Percentiles rank a stretch among this genome's conserved stretches.
phyloP scores from a whole-genome alignment of 2,888 invertebrate species.

The Psylliodes chrysocephalus region DNA sequence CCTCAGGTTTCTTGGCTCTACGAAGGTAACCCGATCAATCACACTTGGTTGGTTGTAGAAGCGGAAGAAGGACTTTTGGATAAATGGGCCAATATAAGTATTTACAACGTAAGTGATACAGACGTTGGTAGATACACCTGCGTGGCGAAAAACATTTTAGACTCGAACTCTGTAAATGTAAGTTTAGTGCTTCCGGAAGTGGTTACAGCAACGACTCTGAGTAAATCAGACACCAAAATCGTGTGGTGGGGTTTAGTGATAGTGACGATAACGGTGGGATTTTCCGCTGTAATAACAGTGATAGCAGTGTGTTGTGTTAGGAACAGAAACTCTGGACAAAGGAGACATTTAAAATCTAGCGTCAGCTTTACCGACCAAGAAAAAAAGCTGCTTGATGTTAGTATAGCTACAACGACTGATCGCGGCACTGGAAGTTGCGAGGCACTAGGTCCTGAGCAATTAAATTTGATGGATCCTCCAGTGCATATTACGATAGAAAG shows the following conservation, averaged over 20 bases:
- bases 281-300: constrained; percentile 70
- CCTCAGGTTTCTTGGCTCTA: constrained; percentile 86
- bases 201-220: constrained; percentile 81
- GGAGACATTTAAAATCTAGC: constrained; percentile 80
- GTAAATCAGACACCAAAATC: constrained; percentile 77
- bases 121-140: constrained; percentile 90
- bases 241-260: constrained; percentile 78
- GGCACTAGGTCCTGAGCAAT: constrained; percentile 69
- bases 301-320: constrained; percentile 70
- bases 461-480: constrained; percentile 65
- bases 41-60: constrained; percentile 65
- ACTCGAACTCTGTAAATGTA: constrained; percentile 71
- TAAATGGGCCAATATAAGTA: constrained; percentile 83
- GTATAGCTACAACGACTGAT: constrained; percentile 76
- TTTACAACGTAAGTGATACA: constrained; percentile 82
- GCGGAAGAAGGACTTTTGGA: constrained; percentile 64
- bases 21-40: constrained; percentile 75
- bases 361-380: constrained; percentile 89
- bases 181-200: constrained; percentile 75
- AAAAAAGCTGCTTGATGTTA: constrained; percentile 84
- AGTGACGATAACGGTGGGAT: constrained; percentile 75
- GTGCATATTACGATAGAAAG: constrained; percentile 68
- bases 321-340: constrained; percentile 67
- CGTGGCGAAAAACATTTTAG: constrained; percentile 76
- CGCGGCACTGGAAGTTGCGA: constrained; percentile 69